phyloP scores from a whole-genome alignment of 2,797 vertebrate species.

The Sebastes elongatus region DNA sequence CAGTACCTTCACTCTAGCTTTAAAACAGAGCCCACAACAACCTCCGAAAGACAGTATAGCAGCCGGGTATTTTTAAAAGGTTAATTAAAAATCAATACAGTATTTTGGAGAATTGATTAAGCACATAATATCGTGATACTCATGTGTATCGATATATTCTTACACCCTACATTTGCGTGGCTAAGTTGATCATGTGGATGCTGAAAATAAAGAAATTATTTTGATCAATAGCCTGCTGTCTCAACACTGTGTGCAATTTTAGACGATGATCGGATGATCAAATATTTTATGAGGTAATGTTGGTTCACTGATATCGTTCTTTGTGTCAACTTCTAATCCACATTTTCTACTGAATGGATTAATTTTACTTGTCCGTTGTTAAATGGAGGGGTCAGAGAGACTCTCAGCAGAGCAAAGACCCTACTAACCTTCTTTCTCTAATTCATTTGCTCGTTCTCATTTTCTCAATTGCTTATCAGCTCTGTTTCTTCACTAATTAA shows the following conservation, averaged over 20 bases:
- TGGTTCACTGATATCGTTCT: not conserved
- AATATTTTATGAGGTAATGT: not conserved
- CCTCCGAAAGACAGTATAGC: too few species aligned
- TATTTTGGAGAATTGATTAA: too few species aligned
- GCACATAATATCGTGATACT: too few species aligned
- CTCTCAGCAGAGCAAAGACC: conserved; percentile 40
- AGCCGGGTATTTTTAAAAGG: too few species aligned
- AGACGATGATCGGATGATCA: not conserved
- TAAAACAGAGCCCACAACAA: too few species aligned
- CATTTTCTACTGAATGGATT: conserved; percentile 32
- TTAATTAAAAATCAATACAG: rapidly evolving
- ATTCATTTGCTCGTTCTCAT: conserved; percentile 50
- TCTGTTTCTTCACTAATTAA: conserved; percentile 93
- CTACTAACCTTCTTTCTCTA: conserved; percentile 45
- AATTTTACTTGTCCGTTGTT: conserved; percentile 39
- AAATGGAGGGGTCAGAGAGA: conserved; percentile 46
- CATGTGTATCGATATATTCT: rapidly evolving
- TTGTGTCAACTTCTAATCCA: conserved; percentile 19
- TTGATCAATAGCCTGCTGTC: not conserved
- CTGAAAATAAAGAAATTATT: not conserved
- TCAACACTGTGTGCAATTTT: not conserved
- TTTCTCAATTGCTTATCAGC: conserved; percentile 68
- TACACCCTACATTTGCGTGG: too few species aligned
- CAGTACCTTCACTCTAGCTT: too few species aligned
- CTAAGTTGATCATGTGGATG: not conserved